These are phyloP conservation scores for Paradoxurus hermaphroditus DNA, from an alignment of 2,113 vertebrate genomes.

Conservation along the genomic window DNA sequence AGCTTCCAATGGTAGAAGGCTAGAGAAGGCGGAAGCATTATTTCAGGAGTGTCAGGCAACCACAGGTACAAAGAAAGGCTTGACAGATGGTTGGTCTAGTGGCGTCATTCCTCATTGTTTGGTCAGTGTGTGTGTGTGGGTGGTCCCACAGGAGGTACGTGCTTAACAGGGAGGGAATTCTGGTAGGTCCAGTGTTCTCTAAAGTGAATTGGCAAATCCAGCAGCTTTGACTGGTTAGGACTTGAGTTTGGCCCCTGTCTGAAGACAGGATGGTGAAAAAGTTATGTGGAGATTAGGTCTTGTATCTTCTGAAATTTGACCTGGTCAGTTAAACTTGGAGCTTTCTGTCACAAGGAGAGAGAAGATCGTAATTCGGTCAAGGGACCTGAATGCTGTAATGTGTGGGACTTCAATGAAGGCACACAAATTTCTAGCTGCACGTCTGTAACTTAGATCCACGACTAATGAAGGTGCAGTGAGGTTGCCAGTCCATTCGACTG, in stretches of 20 bases:
- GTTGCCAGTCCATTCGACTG: background rate
- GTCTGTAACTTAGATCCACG: background rate
- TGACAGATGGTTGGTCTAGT: conserved; percentile 40
- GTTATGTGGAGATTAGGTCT: background rate
- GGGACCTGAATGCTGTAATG: background rate
- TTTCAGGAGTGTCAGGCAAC: background rate
- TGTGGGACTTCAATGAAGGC: background rate
- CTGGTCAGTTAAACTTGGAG: background rate
- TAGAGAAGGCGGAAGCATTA: background rate
- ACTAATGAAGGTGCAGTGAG: background rate
- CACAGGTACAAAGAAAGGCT: background rate
- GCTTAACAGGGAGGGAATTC: conserved; percentile 40
- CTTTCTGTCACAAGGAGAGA: background rate
- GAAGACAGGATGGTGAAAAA: background rate
- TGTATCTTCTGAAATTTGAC: background rate
- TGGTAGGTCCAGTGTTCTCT: conserved; percentile 54
- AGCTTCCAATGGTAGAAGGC: background rate
- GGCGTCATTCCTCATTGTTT: conserved; percentile 33
- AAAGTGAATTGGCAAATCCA: conserved; percentile 54
- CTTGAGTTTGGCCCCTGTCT: background rate
- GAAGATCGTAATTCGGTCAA: background rate
- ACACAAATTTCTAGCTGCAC: background rate
- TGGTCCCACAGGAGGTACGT: background rate
- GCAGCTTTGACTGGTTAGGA: background rate
- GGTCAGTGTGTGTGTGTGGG: background rate